These are phyloP conservation scores for Ditylenchus weischeri DNA, from an alignment of 2,888 invertebrate genomes.

Conservation along the genomic window DNA sequence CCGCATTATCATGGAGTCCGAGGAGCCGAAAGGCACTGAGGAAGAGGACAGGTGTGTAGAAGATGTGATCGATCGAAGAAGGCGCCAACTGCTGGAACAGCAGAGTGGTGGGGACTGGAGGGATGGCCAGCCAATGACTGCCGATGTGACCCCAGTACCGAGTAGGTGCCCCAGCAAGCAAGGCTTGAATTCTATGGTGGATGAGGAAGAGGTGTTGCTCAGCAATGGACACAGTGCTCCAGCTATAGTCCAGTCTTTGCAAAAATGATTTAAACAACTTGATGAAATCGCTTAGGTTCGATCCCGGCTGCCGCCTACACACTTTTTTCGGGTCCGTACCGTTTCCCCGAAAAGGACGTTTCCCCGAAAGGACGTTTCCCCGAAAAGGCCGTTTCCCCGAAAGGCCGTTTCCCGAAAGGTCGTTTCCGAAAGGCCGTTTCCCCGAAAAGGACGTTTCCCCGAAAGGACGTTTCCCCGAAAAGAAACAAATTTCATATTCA, in stretches of 20 bases:
- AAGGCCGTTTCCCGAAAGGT: too few relatives aligned
- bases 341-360: too few relatives aligned
- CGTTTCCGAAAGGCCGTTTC: too few relatives aligned
- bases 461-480: too few relatives aligned
- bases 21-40: background rate
- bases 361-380: too few relatives aligned
- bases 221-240: constrained; percentile 2
- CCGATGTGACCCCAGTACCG: constrained; percentile 5
- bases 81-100: background rate
- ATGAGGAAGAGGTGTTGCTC: background rate
- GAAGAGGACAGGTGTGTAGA: constrained; percentile 4
- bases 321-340: too few relatives aligned
- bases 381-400: too few relatives aligned
- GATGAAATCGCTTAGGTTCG: too few relatives aligned
- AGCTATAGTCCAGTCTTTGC: background rate
- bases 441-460: too few relatives aligned
- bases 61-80: background rate
- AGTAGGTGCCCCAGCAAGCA: background rate
- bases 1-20: constrained; percentile 2
- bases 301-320: too few relatives aligned
- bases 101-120: background rate
- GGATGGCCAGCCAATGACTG: constrained; percentile 1
- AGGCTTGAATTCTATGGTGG: background rate
- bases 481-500: too few relatives aligned
- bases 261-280: too few relatives aligned